Conservation (phyloP, 2,888 invertebrate species). For the Perizoma flavofasciatum region DNA sequence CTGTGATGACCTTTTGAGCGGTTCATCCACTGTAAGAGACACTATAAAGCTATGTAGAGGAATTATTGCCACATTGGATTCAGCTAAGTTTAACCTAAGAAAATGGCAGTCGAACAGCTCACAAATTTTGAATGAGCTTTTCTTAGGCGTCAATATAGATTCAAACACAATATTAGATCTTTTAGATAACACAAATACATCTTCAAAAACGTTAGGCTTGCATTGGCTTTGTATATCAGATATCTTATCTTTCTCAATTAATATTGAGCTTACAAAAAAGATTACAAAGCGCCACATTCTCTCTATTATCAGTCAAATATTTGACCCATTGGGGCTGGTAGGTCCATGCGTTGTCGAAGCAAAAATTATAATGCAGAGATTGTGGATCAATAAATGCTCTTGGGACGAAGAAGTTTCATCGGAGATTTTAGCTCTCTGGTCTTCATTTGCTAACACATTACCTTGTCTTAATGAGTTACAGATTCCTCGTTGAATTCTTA, state of each 20-base stretch:
- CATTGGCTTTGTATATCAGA: background rate
- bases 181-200: slow-evolving; percentile 2
- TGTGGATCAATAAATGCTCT: slow-evolving; percentile 23
- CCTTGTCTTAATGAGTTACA: slow-evolving; percentile 22
- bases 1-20: slow-evolving; percentile 1
- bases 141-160: background rate
- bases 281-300: slow-evolving; percentile 2
- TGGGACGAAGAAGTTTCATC: slow-evolving; percentile 36
- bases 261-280: slow-evolving; percentile 1
- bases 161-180: background rate
- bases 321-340: slow-evolving; percentile 27
- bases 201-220: slow-evolving; percentile 1
- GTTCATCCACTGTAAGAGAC: background rate
- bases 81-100: background rate
- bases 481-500: slow-evolving; percentile 36
- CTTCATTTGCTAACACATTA: slow-evolving; percentile 6
- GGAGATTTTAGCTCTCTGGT: slow-evolving; percentile 18
- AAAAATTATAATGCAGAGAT: slow-evolving; percentile 32
- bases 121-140: background rate
- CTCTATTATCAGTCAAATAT: slow-evolving; percentile 1
- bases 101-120: background rate
- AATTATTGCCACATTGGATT: background rate
- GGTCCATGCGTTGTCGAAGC: slow-evolving; percentile 26
- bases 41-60: background rate
- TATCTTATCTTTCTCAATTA: slow-evolving; percentile 1